These are phyloP conservation scores for Eidolon dupreanum DNA, from an alignment of 2,797 vertebrate species.

Conservation along the genomic window DNA sequence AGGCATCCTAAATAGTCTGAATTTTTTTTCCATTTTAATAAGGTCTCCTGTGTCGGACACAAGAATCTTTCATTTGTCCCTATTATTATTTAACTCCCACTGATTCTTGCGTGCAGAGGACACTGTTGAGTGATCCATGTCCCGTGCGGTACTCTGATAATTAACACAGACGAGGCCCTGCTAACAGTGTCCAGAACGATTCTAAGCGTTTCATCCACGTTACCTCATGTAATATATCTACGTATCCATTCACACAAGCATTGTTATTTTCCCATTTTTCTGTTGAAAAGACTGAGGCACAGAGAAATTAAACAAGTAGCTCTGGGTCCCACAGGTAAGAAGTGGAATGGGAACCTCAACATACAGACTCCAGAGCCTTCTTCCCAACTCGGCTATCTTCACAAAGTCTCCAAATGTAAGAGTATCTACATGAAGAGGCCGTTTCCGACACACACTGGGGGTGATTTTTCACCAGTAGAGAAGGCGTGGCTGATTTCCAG, in stretches of 20 bases:
- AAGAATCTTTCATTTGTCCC: neutral
- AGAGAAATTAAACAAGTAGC: neutral
- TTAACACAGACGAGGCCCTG: neutral
- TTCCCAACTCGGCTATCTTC: neutral
- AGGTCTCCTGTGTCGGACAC: neutral
- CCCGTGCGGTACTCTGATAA: neutral
- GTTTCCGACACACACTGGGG: fast-evolving
- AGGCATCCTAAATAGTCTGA: neutral
- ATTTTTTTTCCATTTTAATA: neutral
- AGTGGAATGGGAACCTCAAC: neutral
- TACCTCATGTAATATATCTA: neutral
- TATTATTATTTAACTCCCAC: neutral
- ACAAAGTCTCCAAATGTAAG: neutral
- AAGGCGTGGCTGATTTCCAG: neutral
- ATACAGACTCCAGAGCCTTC: neutral
- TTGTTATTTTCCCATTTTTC: neutral
- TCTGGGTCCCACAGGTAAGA: neutral
- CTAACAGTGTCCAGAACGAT: neutral
- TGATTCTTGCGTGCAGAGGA: neutral
- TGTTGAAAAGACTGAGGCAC: neutral
- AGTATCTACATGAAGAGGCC: fast-evolving
- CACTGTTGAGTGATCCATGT: neutral
- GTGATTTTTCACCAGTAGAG: neutral
- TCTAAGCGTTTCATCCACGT: neutral
- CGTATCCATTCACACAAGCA: neutral